Evolutionary conservation across 1,140 invertebrate genomes (phyloP).

Genomic region (Sitophilus oryzae): DNA sequence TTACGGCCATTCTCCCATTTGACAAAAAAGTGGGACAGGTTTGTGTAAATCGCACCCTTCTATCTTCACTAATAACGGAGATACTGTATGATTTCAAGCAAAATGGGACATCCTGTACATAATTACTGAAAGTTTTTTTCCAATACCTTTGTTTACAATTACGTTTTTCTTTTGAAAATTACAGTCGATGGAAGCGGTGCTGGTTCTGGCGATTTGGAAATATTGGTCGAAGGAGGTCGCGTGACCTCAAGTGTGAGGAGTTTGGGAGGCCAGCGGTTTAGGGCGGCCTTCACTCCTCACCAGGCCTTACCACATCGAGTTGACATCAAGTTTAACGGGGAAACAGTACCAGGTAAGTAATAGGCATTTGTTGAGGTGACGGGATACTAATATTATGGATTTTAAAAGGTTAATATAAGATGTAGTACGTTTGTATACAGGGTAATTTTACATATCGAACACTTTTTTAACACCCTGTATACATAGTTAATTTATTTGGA

Average conservation of each 20-base stretch:
- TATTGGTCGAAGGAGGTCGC: constrained; percentile 90
- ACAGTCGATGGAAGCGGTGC: constrained; percentile 91
- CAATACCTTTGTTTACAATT: no score
- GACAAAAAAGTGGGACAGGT: no score
- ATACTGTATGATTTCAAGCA: no score
- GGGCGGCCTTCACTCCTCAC: constrained; percentile 88
- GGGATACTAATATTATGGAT: not conserved
- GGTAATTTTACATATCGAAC: not conserved
- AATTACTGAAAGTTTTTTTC: no score
- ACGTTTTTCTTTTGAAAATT: no score
- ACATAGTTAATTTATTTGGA: not conserved
- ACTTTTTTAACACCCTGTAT: not conserved
- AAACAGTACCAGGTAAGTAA: constrained; percentile 82
- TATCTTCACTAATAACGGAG: no score
- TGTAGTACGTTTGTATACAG: not conserved
- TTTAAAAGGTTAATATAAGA: not conserved
- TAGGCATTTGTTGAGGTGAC: not conserved
- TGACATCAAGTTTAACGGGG: constrained; percentile 94
- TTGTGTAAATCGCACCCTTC: no score
- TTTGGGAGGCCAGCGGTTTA: constrained; percentile 82
- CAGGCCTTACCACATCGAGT: constrained; percentile 78
- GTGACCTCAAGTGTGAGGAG: constrained; percentile 92
- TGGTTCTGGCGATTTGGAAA: constrained; percentile 93
- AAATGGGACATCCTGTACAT: no score
- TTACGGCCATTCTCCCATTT: no score